Evolutionary conservation across 2,888 invertebrate genomes (phyloP).

Genomic region (Drosophila pegasa): DNA sequence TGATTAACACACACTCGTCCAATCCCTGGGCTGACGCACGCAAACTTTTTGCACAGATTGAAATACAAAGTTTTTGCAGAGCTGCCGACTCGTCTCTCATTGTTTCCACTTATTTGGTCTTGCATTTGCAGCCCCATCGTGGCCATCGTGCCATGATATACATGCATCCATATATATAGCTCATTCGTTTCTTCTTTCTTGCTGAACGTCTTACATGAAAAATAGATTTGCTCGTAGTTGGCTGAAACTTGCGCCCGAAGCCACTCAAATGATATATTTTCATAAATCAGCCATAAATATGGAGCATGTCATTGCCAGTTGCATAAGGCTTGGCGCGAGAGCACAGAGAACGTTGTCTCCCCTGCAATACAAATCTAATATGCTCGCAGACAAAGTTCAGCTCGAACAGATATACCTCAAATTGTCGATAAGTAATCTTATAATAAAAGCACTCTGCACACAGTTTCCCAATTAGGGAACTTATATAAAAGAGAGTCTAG

Average conservation of each 20-base stretch:
- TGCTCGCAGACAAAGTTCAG: background rate
- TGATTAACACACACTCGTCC: constrained; percentile 74
- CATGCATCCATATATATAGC: constrained; percentile 46
- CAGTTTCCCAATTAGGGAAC: background rate
- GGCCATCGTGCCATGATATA: constrained; percentile 20
- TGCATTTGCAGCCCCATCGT: constrained; percentile 40
- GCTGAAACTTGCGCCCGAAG: constrained; percentile 34
- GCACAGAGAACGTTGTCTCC: background rate
- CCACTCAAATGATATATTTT: constrained; percentile 56
- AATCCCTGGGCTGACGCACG: constrained; percentile 48
- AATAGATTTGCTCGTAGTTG: constrained; percentile 69
- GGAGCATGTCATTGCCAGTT: constrained; percentile 63
- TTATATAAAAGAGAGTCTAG: background rate
- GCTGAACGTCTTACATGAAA: constrained; percentile 66
- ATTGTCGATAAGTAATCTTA: background rate
- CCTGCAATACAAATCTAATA: background rate
- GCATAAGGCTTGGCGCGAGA: constrained; percentile 14
- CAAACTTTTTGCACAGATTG: constrained; percentile 75
- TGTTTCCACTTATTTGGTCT: constrained; percentile 71
- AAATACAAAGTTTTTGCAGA: constrained; percentile 75
- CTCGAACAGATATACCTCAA: background rate
- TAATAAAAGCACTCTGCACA: background rate
- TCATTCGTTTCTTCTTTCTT: constrained; percentile 43
- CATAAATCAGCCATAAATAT: constrained; percentile 76
- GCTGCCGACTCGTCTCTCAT: constrained; percentile 40